These are phyloP conservation scores for Fundulus diaphanus DNA, from an alignment of 2,797 vertebrate species.

Conservation along the genomic window DNA sequence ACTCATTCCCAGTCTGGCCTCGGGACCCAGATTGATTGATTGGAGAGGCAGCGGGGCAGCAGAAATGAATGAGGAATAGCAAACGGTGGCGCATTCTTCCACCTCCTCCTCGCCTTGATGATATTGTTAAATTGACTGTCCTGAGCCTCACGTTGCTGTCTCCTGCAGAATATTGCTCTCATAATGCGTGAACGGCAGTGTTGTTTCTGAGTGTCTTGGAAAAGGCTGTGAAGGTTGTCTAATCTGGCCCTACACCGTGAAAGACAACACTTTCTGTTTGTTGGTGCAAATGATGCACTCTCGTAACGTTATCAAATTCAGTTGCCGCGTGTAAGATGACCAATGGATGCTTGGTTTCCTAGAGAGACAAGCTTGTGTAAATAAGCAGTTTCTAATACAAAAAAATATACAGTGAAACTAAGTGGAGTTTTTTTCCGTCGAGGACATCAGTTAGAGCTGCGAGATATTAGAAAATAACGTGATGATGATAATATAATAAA, in stretches of 20 bases:
- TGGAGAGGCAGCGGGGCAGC: constrained; percentile 50
- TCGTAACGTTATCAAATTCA: background rate
- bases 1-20: constrained; percentile 68
- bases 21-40: constrained; percentile 71
- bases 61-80: constrained; percentile 68
- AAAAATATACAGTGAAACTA: background rate
- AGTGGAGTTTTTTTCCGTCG: background rate
- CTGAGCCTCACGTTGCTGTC: constrained; percentile 47
- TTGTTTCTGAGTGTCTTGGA: constrained; percentile 6
- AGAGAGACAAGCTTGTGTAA: background rate
- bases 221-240: constrained; percentile 5
- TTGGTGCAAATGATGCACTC: background rate
- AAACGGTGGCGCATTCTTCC: constrained; percentile 49
- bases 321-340: background rate
- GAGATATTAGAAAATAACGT: background rate
- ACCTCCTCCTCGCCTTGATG: constrained; percentile 44
- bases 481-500: background rate
- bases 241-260: background rate
- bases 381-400: background rate
- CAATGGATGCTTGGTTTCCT: background rate
- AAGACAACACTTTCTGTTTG: background rate
- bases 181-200: constrained; percentile 23
- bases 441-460: background rate
- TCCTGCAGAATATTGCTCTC: constrained; percentile 43
- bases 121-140: constrained; percentile 65